These are phyloP conservation scores for Diachasma alloeum DNA, from an alignment of 1,140 invertebrate species.

Conservation along the genomic window DNA sequence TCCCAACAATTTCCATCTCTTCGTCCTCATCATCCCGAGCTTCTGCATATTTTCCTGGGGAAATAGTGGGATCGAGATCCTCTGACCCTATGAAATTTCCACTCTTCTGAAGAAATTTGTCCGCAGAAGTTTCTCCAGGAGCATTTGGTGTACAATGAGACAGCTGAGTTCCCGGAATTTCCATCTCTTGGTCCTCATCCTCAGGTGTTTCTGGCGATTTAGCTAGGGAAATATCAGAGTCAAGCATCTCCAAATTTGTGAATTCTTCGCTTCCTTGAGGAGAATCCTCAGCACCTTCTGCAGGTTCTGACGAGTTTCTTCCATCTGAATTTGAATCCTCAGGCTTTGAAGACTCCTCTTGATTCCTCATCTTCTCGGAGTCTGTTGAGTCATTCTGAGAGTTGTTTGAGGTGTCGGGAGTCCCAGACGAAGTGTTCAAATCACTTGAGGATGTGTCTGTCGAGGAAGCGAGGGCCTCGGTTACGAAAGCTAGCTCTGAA, in stretches of 20 bases:
- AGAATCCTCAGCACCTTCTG: too few relatives aligned
- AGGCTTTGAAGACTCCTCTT: not conserved
- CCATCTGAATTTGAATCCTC: not conserved
- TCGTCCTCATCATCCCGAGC: not conserved
- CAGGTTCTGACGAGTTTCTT: not conserved
- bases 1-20: not conserved
- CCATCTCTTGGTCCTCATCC: too few relatives aligned
- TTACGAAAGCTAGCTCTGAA: not conserved
- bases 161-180: too few relatives aligned
- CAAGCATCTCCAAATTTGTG: too few relatives aligned
- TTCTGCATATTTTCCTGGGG: not conserved
- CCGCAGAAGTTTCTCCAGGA: too few relatives aligned
- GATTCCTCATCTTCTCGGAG: not conserved
- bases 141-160: too few relatives aligned
- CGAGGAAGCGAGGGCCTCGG: not conserved
- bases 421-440: not conserved
- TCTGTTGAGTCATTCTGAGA: not conserved
- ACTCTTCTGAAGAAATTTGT: too few relatives aligned
- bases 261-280: too few relatives aligned
- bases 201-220: too few relatives aligned
- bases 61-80: not conserved
- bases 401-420: not conserved
- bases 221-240: too few relatives aligned
- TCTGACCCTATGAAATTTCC: too few relatives aligned
- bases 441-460: not conserved